Conservation (phyloP, 2,797 vertebrate genomes). For the Molothrus aeneus region DNA sequence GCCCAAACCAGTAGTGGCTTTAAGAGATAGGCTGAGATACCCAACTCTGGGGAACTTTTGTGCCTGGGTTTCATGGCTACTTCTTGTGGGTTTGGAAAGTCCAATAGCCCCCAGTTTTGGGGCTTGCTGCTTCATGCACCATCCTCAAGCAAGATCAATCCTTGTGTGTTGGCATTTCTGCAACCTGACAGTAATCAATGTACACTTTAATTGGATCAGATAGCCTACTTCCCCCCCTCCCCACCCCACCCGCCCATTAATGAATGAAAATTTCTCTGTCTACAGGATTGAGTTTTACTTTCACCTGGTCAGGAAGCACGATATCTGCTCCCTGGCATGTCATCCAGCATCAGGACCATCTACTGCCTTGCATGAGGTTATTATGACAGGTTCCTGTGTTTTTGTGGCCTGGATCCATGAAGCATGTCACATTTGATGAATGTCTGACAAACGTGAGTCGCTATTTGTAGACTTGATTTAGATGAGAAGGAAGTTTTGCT, state of each 20-base stretch:
- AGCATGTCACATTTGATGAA: slow-evolving; percentile 70
- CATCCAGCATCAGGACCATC: slow-evolving; percentile 22
- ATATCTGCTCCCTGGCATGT: not conserved
- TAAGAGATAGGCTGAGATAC: not conserved
- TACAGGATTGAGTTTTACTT: not conserved
- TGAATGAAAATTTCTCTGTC: slow-evolving; percentile 43
- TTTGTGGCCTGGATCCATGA: slow-evolving; percentile 49
- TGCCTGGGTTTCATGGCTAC: not conserved
- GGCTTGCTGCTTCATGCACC: not conserved
- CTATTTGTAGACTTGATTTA: slow-evolving; percentile 68
- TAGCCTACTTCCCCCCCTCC: rapidly evolving
- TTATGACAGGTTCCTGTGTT: slow-evolving; percentile 43
- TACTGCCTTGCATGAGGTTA: slow-evolving; percentile 25
- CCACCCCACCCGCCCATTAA: not conserved
- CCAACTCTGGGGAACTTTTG: not conserved
- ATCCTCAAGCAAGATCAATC: not conserved
- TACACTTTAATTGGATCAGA: slow-evolving; percentile 43
- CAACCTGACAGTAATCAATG: slow-evolving; percentile 29
- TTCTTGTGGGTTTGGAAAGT: not conserved
- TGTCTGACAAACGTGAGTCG: slow-evolving; percentile 70
- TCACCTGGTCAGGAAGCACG: not conserved
- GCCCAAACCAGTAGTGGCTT: not conserved
- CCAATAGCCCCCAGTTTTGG: not conserved
- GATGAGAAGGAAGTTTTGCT: slow-evolving; percentile 56
- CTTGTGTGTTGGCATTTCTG: not conserved